phyloP scores from a whole-genome alignment of 2,113 vertebrate species.

The Urocitellus parryii region DNA sequence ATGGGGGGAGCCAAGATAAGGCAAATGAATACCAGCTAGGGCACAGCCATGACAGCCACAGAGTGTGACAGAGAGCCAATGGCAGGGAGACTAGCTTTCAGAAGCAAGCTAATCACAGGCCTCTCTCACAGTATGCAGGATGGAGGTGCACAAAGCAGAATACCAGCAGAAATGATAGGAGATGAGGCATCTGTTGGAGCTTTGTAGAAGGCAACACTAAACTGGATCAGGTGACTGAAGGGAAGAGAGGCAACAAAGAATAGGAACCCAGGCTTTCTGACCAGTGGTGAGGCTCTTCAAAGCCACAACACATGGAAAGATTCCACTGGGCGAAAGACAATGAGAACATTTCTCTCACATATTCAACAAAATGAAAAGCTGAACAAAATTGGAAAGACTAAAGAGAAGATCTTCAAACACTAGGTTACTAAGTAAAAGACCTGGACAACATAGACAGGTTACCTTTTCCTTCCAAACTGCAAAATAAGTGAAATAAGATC shows the following conservation, averaged over 20 bases:
- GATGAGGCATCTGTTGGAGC: background rate
- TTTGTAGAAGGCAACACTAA: background rate
- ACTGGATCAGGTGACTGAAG: background rate
- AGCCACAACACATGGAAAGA: background rate
- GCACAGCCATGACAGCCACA: background rate
- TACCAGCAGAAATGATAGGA: constrained; percentile 10
- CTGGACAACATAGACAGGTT: background rate
- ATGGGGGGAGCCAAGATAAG: background rate
- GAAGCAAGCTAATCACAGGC: background rate
- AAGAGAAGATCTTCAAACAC: constrained; percentile 27
- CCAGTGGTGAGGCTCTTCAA: background rate
- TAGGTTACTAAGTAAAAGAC: constrained; percentile 27
- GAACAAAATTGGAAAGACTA: background rate
- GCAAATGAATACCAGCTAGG: background rate
- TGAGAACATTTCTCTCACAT: background rate
- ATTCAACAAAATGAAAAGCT: background rate
- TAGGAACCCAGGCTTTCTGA: background rate
- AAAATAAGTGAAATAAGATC: background rate
- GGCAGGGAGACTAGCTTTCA: background rate
- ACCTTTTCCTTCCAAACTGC: background rate
- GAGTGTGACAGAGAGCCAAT: background rate
- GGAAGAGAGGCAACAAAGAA: background rate
- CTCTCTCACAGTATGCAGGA: background rate
- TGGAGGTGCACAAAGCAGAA: background rate
- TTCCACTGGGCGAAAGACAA: background rate